Evolutionary conservation across 2,797 vertebrate species (phyloP).

Genomic region (Spinibarbus caldwelli): DNA sequence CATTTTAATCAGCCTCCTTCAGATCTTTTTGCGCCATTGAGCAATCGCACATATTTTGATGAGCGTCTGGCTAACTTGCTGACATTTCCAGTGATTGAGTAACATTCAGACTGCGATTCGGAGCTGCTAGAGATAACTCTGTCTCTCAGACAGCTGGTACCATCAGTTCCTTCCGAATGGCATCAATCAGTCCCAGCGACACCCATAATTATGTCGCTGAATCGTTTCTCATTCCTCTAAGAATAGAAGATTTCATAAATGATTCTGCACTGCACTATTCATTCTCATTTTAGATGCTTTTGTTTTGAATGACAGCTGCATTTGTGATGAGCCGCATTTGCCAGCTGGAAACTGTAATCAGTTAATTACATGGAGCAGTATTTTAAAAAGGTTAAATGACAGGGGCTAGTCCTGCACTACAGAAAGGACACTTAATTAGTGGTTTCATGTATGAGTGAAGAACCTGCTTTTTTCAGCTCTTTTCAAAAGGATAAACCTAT

Average conservation of each 20-base stretch:
- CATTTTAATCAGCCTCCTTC: conserved; percentile 24
- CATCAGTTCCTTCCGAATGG: conserved; percentile 10
- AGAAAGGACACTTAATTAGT: conserved; percentile 32
- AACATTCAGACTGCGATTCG: conserved; percentile 20
- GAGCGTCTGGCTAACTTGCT: not conserved
- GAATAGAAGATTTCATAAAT: conserved; percentile 26
- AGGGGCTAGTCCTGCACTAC: conserved; percentile 2
- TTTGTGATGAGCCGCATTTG: too few relatives aligned
- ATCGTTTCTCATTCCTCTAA: conserved; percentile 28
- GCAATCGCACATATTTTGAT: conserved; percentile 25
- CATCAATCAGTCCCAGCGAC: conserved; percentile 12
- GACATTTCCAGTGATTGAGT: conserved; percentile 35
- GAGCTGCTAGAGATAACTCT: conserved; percentile 16
- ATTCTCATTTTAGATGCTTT: conserved; percentile 36
- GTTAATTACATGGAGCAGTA: conserved; percentile 30
- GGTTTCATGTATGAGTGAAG: conserved; percentile 32
- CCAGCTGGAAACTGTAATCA: conserved; percentile 12
- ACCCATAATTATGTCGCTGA: conserved; percentile 24
- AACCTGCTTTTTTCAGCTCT: conserved; percentile 19
- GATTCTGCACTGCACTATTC: conserved; percentile 10
- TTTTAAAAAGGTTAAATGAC: conserved; percentile 38
- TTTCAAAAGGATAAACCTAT: not conserved
- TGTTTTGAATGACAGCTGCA: conserved; percentile 29
- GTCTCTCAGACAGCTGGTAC: conserved; percentile 4
- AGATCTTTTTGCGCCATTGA: conserved; percentile 22